Evolutionary conservation across 2,888 invertebrate genomes (phyloP).

Genomic region (Andrena bucephala): DNA sequence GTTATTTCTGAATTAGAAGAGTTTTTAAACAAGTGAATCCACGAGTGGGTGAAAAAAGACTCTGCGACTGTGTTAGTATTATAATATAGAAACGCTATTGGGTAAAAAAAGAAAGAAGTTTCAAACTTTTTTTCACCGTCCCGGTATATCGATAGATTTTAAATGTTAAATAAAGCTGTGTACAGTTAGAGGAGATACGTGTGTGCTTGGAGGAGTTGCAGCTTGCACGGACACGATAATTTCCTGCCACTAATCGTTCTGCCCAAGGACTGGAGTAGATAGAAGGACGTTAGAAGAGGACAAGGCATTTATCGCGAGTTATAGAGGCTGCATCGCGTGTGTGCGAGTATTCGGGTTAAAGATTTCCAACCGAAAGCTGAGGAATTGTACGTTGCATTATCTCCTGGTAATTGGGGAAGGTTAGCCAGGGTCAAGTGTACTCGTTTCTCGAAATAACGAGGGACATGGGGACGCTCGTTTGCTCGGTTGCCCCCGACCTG

Average conservation of each 20-base stretch:
- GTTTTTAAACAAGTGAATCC: too few species aligned
- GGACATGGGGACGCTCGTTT: constrained; percentile 9
- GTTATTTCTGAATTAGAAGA: too few species aligned
- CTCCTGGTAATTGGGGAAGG: constrained; percentile 51
- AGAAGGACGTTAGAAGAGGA: too few species aligned
- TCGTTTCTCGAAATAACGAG: constrained; percentile 44
- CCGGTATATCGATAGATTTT: too few species aligned
- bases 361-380: constrained; percentile 33
- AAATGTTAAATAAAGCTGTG: too few species aligned
- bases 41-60: too few species aligned
- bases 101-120: too few species aligned
- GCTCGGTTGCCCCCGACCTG: neutral
- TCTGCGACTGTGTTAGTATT: too few species aligned
- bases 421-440: constrained; percentile 58
- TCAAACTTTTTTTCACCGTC: too few species aligned
- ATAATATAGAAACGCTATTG: too few species aligned
- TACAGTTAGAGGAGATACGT: too few species aligned
- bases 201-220: neutral
- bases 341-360: constrained; percentile 15
- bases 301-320: too few species aligned
- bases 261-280: neutral
- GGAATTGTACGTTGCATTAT: constrained; percentile 35
- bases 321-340: neutral
- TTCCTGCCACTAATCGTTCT: constrained; percentile 1
- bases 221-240: neutral